A percentile compares a stretch with the other conserved stretches of the same genome.
phyloP scores from a whole-genome alignment of 2,797 vertebrate species.

The Microchirus variegatus region DNA sequence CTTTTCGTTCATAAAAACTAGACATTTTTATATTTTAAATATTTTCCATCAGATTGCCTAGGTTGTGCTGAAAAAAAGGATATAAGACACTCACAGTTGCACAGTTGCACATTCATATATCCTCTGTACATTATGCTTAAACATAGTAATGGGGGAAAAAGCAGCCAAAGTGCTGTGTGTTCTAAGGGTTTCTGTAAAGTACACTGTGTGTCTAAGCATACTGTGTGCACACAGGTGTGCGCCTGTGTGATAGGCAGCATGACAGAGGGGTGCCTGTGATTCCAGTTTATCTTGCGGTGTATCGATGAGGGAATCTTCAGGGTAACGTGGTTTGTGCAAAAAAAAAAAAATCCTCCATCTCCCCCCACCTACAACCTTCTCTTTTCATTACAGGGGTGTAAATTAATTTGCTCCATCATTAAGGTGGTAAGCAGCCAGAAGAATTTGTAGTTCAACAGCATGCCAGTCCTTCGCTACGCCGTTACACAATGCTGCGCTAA shows the following conservation, averaged over 20 bases:
- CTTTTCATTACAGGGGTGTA: conserved; percentile 60
- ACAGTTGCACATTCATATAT: too few relatives aligned
- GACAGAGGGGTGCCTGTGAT: conserved; percentile 9
- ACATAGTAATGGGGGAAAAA: too few relatives aligned
- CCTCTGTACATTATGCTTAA: too few relatives aligned
- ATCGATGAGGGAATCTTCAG: conserved; percentile 46
- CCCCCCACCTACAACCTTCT: conserved; percentile 6
- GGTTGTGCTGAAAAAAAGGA: too few relatives aligned
- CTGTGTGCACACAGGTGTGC: background rate
- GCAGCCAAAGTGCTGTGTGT: too few relatives aligned
- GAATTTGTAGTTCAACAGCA: conserved; percentile 52
- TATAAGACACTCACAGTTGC: too few relatives aligned
- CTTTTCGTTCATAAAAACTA: too few relatives aligned
- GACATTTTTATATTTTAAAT: too few relatives aligned
- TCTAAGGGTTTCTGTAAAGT: too few relatives aligned
- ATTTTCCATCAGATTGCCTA: too few relatives aligned
- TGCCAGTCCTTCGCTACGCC: conserved; percentile 46
- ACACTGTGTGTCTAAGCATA: too few relatives aligned
- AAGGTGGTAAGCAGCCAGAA: conserved; percentile 54
- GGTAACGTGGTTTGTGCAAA: conserved; percentile 51
- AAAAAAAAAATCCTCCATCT: conserved; percentile 26
- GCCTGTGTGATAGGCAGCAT: background rate
- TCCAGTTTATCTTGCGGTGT: conserved; percentile 27
- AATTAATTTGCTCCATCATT: conserved; percentile 73
- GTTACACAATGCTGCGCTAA: conserved; percentile 49